Base-by-base conservation (phyloP, 2,888 invertebrate species). In the Anoncus sp. region DNA sequence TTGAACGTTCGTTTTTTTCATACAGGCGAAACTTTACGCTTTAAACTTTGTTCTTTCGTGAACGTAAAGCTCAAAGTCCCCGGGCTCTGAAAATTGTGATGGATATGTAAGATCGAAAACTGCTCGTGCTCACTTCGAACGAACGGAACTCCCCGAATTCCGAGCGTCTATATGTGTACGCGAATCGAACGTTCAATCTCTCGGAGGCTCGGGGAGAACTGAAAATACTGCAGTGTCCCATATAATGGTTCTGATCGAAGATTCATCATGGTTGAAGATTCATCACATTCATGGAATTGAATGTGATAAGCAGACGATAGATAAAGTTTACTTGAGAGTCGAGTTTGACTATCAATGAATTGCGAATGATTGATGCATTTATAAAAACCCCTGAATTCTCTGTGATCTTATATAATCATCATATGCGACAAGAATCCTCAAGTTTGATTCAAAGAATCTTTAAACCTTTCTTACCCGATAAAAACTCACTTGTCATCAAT, bases 161-260 rank as follows among this genome's bases (percentile, higher is more conserved):
- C 12, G n/a, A 47, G 38, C 12, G 38, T 24, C 38, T 40, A 43
- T n/a, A n/a, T n/a, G n/a, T n/a, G n/a, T 24, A 38, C 24, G 22
- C n/a, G 40, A 38, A 35, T 57, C 31, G 9, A 57, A 69, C 35
- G 67, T 47, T 31, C 20, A 20, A 20, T 57, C 35, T 57, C 57
- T 69, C 16, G n/a, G 3, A 22, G 22, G 22, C 16, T 31, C 24
- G 9, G 10, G 31, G 45, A n/a, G 10, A 0, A 10, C 10, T 18
- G 9, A n/a, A 57, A 57, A 35, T 9, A n/a, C 5, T 22, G 9
- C 53, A 18, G 40, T 40, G 16, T 66, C 16, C 40, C 24, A n/a
- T n/a, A 4, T 1, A 43, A 22, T 14, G 16, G 22, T 65, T 51
- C 20, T 12, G 51, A 51, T 49, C 14, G 2, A 3, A 6, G 16